phyloP scores from a whole-genome alignment of 2,113 vertebrate genomes.

The Rhizomys pruinosus region DNA sequence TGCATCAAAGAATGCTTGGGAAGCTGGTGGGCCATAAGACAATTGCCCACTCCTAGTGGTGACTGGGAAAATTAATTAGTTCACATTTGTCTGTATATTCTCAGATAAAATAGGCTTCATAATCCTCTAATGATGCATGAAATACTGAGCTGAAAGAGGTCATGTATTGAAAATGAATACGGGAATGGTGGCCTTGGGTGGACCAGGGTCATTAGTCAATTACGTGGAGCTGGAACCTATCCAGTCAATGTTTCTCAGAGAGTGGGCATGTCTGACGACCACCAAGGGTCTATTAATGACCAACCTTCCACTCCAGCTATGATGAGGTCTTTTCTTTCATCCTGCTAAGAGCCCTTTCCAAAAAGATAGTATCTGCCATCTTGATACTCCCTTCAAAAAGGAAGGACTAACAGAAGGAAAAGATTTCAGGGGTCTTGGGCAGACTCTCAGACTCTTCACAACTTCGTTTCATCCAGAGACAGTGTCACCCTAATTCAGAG shows the following conservation, averaged over 20 bases:
- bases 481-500: slow-evolving; percentile 37
- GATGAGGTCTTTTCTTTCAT: slow-evolving; percentile 57
- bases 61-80: slow-evolving; percentile 71
- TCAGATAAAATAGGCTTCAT: slow-evolving; percentile 70
- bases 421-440: slow-evolving; percentile 29
- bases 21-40: slow-evolving; percentile 48
- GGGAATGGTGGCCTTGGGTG: slow-evolving; percentile 56
- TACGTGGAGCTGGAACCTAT: slow-evolving; percentile 44
- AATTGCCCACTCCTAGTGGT: slow-evolving; percentile 42
- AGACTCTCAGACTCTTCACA: slow-evolving; percentile 57
- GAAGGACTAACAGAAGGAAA: slow-evolving; percentile 59
- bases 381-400: slow-evolving; percentile 68
- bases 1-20: slow-evolving; percentile 7
- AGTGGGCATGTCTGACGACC: slow-evolving; percentile 38
- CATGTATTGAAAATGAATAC: slow-evolving; percentile 63
- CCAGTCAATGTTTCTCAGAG: slow-evolving; percentile 42
- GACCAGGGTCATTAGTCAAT: slow-evolving; percentile 70
- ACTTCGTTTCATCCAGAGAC: slow-evolving; percentile 52
- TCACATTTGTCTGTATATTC: slow-evolving; percentile 76
- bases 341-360: slow-evolving; percentile 18
- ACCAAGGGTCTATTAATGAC: slow-evolving; percentile 45
- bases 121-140: slow-evolving; percentile 73
- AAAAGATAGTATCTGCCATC: slow-evolving; percentile 39
- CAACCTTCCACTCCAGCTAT: slow-evolving; percentile 50
- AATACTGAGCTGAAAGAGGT: slow-evolving; percentile 73